Conservation (phyloP, 2,888 invertebrate species). For the Minunthozetes semirufus region DNA sequence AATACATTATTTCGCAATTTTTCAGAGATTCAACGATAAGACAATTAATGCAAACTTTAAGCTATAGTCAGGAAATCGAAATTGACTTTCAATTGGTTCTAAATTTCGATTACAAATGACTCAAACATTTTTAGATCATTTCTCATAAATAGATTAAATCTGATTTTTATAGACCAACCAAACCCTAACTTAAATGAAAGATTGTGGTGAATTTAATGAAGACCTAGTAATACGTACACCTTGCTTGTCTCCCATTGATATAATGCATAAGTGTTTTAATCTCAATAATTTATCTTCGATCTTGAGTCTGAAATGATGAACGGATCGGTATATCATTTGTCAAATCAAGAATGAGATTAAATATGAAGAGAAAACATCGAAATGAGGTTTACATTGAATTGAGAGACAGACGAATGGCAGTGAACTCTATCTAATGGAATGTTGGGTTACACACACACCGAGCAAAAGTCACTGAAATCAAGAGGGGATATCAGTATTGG, state of each 20-base stretch:
- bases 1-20: too few relatives aligned
- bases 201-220: too few relatives aligned
- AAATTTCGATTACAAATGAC: too few relatives aligned
- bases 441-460: neutral
- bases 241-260: neutral
- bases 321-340: conserved; percentile 20
- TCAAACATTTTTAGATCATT: too few relatives aligned
- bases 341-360: conserved; percentile 11
- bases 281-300: neutral
- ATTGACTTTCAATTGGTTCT: too few relatives aligned
- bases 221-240: too few relatives aligned
- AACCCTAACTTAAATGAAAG: too few relatives aligned
- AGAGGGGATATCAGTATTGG: conserved; percentile 21
- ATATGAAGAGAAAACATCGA: neutral
- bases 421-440: conserved; percentile 25
- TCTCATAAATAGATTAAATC: too few relatives aligned
- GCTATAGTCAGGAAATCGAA: too few relatives aligned
- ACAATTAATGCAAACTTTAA: too few relatives aligned
- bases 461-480: conserved; percentile 20
- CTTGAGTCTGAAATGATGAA: neutral
- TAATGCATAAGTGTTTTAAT: neutral
- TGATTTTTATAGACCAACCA: too few relatives aligned
- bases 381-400: neutral
- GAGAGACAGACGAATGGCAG: conserved; percentile 1
- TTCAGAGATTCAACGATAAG: too few relatives aligned